Evolutionary conservation across 2,888 invertebrate genomes (phyloP), one percentile per base, ranked within the genome.

Genomic region (Brenthis hecate): DNA sequence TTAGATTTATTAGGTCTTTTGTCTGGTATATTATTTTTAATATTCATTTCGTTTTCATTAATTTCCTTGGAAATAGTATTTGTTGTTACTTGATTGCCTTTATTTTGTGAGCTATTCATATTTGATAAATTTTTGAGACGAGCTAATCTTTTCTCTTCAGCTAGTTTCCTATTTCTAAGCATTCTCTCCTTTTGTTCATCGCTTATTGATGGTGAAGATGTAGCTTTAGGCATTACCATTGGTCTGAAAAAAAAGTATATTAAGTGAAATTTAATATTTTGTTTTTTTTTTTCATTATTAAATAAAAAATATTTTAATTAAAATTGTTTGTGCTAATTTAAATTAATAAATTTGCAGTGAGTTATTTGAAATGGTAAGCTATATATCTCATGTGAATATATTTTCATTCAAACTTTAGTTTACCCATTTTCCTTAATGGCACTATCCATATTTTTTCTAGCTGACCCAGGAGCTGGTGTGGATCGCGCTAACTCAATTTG

Each of bases 181-280:
- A 96, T 95, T 78, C 95, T 94, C 64, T 95, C 94, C 75, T 94
- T 93, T 78, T 95, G 94, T 72, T 95, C 96, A 1, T 95, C 94
- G 51, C 83, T 92, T 56, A 92, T 91, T 6, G 91, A 91, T 0
- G 91, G 91, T 0, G 91, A 92, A n/a, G 91, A 89, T n/a, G 85
- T 84, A 3, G 84, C 87, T 83, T 89, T 91, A 2, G 88, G 88
- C 79, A 85, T 82, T 56, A 77, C 75, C 14, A 83, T 66, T 56
- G 85, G 77, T 69, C 91, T 92, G 79, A n/a, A 83, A 85, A 53
- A 50, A 51, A 19, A 11, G 28, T 47, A 43, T 54, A 19, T 19
- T 16, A 23, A 43, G 32, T 47, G 13, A 16, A 47, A 51, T 57
- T 16, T n/a, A 53, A 53, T 19, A 0, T 23, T 23, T 51, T 51